Evolutionary conservation across 2,888 invertebrate species (phyloP).

Genomic region (Polyommatus icarus): DNA sequence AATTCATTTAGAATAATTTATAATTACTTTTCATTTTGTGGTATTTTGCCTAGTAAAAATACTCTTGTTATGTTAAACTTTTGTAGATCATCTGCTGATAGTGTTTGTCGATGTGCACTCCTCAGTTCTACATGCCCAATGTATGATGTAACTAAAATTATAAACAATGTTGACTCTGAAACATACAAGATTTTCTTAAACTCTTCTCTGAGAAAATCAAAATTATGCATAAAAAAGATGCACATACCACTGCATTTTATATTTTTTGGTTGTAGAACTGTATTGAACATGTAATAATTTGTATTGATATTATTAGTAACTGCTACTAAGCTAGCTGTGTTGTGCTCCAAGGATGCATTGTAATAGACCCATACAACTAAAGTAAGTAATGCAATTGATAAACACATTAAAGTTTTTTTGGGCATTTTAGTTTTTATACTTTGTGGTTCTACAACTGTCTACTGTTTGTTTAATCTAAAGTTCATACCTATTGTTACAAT

Average conservation of each 20-base stretch:
- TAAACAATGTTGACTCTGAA: conserved; percentile 54
- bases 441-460: neutral
- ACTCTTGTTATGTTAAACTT: conserved; percentile 82
- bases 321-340: conserved; percentile 40
- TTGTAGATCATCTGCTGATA: conserved; percentile 78
- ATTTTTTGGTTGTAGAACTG: conserved; percentile 49
- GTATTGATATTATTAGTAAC: conserved; percentile 44
- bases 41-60: conserved; percentile 84
- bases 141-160: conserved; percentile 87
- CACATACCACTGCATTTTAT: conserved; percentile 53
- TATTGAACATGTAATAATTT: conserved; percentile 48
- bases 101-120: conserved; percentile 85
- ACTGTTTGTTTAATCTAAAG: neutral
- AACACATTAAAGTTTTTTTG: conserved; percentile 44
- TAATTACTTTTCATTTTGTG: conserved; percentile 68
- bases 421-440: conserved; percentile 42
- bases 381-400: conserved; percentile 47
- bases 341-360: conserved; percentile 53
- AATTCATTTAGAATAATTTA: neutral
- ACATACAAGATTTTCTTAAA: conserved; percentile 36
- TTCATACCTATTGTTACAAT: neutral
- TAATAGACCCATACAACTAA: conserved; percentile 60
- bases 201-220: neutral
- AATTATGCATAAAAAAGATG: neutral
- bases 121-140: conserved; percentile 85